Percentiles rank a stretch among this genome's conserved stretches.
Conservation (phyloP, 1,140 invertebrate species). For the Drosophila gunungcola region DNA sequence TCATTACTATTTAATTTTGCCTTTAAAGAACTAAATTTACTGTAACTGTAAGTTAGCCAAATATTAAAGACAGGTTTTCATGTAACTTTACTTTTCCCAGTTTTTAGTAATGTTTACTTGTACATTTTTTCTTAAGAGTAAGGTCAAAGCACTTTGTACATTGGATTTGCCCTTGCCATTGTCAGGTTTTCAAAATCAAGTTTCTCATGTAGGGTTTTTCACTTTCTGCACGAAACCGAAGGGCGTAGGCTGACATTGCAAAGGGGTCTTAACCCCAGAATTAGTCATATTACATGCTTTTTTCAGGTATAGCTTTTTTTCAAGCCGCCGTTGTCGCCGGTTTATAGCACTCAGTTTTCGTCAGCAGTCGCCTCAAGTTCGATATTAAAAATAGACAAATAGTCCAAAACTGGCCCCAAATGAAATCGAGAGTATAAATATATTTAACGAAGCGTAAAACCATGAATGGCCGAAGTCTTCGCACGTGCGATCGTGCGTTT, state of each 20-base stretch:
- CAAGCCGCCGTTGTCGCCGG: not conserved
- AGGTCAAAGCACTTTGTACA: conserved; percentile 72
- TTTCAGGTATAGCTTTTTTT: not conserved
- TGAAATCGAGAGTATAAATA: conserved; percentile 48
- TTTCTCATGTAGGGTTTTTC: conserved; percentile 20
- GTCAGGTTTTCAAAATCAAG: conserved; percentile 35
- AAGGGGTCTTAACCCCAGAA: conserved; percentile 25
- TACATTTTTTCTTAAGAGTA: conserved; percentile 48
- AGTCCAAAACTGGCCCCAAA: conserved; percentile 26
- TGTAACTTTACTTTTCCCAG: conserved; percentile 1
- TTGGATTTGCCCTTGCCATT: conserved; percentile 58
- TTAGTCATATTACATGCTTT: conserved; percentile 3
- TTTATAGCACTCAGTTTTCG: conserved; percentile 18
- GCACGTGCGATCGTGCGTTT: conserved; percentile 56
- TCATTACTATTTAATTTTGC: too few species aligned
- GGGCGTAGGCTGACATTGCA: conserved; percentile 38
- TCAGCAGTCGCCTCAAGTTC: conserved; percentile 14
- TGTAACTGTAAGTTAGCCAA: too few species aligned
- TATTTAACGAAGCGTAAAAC: conserved; percentile 28
- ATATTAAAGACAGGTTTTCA: not conserved
- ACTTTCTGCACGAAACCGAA: conserved; percentile 33
- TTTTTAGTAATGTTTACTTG: conserved; percentile 29
- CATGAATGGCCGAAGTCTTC: conserved; percentile 53
- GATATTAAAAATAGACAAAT: conserved; percentile 36
- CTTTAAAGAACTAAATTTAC: too few species aligned